These are phyloP conservation scores for Sphaerophoria taeniata DNA, from an alignment of 2,888 invertebrate species.

Conservation along the genomic window DNA sequence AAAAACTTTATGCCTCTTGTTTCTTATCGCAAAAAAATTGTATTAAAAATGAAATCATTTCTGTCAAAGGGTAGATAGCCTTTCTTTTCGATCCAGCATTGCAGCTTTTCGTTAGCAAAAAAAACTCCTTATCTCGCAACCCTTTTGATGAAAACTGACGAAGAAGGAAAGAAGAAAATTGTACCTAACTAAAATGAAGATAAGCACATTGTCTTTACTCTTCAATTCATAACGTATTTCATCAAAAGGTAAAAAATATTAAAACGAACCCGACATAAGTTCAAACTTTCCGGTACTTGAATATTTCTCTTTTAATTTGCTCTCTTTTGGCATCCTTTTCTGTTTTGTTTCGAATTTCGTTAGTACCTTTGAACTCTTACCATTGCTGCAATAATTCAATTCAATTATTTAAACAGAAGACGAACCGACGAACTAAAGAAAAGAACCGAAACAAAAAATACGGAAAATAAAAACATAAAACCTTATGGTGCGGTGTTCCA, in stretches of 20 bases:
- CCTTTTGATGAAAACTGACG: background rate
- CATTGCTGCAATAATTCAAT: slow-evolving; percentile 50
- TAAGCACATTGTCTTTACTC: slow-evolving; percentile 8
- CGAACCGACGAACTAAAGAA: background rate
- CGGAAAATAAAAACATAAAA: slow-evolving; percentile 39
- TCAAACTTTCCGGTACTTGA: slow-evolving; percentile 36
- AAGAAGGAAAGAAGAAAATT: background rate
- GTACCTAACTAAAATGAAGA: background rate
- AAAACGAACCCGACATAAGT: background rate
- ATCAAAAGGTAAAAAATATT: background rate
- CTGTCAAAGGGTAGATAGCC: too few relatives aligned
- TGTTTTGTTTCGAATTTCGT: background rate
- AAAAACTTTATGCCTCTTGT: too few relatives aligned
- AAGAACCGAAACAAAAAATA: slow-evolving; percentile 40
- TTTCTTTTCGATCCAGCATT: too few relatives aligned
- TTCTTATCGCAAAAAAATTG: too few relatives aligned
- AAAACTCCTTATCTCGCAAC: background rate
- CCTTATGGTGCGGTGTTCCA: slow-evolving; percentile 17
- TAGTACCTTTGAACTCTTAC: slow-evolving; percentile 27
- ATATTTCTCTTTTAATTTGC: background rate
- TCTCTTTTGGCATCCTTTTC: background rate
- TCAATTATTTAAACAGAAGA: slow-evolving; percentile 56
- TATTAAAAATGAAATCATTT: too few relatives aligned
- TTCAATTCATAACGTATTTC: slow-evolving; percentile 27
- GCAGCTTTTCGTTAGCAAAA: background rate